A percentile compares a stretch with the other conserved stretches of the same genome.
phyloP scores from a whole-genome alignment of 53 echinoderm and acorn worm species.

The Holothuria scabra region DNA sequence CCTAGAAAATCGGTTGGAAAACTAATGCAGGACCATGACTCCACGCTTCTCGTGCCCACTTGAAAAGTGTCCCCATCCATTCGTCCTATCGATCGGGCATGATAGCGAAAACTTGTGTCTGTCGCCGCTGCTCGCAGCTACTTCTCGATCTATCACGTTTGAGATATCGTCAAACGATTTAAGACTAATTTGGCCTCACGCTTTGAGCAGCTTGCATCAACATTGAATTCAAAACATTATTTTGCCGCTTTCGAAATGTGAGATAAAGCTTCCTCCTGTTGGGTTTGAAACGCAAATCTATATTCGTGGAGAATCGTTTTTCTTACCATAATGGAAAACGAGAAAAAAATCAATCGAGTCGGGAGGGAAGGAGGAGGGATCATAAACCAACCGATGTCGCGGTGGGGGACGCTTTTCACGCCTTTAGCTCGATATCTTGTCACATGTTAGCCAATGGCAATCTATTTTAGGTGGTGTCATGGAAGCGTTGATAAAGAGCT shows the following conservation, averaged over 20 bases:
- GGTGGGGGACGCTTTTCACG: conserved; percentile 40
- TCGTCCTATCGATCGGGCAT: conserved; percentile 45
- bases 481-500: conserved; percentile 14
- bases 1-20: conserved; percentile 28
- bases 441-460: conserved; percentile 28
- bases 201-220: conserved; percentile 43
- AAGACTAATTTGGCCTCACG: conserved; percentile 44
- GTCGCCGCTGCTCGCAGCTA: conserved; percentile 24
- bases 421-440: conserved; percentile 12
- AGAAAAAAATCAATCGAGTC: conserved; percentile 46
- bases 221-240: conserved; percentile 49
- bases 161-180: conserved; percentile 31
- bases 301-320: conserved; percentile 47
- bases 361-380: conserved; percentile 48
- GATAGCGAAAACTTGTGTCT: conserved; percentile 50
- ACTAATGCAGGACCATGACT: conserved; percentile 49
- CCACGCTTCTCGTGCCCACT: conserved; percentile 30
- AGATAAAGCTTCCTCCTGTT: conserved; percentile 40
- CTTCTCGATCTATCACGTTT: conserved; percentile 33
- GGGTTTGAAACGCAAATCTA: conserved; percentile 47
- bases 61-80: conserved; percentile 45
- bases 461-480: conserved; percentile 26
- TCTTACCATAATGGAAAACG: conserved; percentile 48
- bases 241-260: conserved; percentile 33
- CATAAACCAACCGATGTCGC: conserved; percentile 30